Percentiles rank a stretch among this genome's conserved stretches.
Evolutionary conservation across 2,797 vertebrate species (phyloP).

Genomic region (Linurgus olivaceus): DNA sequence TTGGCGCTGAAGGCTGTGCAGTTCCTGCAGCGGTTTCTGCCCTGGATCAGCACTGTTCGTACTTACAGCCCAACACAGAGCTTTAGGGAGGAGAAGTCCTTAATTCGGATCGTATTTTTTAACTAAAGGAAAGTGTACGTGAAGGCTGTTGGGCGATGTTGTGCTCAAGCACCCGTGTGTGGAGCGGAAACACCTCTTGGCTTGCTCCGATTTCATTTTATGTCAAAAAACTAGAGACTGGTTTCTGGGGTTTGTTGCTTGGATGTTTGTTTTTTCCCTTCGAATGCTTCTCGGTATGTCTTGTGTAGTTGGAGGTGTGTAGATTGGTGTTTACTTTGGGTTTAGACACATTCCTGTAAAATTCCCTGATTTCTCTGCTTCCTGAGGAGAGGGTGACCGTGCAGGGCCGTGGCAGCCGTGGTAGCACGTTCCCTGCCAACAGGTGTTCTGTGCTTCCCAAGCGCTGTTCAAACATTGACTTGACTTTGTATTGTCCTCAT

Average conservation of each 20-base stretch:
- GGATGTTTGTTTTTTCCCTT: neutral
- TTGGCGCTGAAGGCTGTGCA: neutral
- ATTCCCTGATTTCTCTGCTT: neutral
- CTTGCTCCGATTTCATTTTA: neutral
- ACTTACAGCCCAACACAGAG: neutral
- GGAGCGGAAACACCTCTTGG: neutral
- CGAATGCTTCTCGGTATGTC: neutral
- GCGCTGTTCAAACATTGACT: neutral
- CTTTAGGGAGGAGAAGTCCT: neutral
- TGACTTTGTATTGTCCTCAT: neutral
- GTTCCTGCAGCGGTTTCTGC: neutral
- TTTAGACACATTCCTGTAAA: neutral
- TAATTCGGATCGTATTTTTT: rapidly evolving
- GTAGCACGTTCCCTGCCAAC: neutral
- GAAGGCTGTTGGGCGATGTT: neutral
- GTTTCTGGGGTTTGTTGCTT: neutral
- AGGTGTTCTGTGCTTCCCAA: neutral
- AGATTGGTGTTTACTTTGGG: neutral
- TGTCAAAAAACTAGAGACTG: neutral
- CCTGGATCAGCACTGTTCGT: neutral
- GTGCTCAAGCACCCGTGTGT: rapidly evolving
- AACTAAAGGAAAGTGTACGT: neutral
- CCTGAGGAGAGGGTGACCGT: rapidly evolving
- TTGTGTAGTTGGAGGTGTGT: neutral
- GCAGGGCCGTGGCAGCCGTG: neutral